phyloP scores from a whole-genome alignment of 2,797 vertebrate species.

The Chrysocyon brachyurus region DNA sequence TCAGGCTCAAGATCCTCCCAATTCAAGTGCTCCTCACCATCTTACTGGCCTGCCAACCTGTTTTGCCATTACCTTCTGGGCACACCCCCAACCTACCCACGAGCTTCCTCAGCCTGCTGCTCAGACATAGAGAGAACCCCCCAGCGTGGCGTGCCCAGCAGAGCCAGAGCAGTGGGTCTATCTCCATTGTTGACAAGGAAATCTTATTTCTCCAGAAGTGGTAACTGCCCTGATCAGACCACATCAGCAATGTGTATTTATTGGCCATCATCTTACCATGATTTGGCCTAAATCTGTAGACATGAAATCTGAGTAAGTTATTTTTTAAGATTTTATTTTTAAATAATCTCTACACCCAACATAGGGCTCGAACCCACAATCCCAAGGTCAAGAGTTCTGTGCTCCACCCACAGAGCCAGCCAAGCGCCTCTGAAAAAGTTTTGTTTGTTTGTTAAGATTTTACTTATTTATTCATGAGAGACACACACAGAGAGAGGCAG shows the following conservation, averaged over 20 bases:
- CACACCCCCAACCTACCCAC: too few relatives aligned
- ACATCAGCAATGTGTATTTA: background rate
- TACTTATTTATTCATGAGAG: too few relatives aligned
- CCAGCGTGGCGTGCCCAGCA: accelerated
- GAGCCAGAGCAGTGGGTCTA: background rate
- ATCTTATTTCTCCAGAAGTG: background rate
- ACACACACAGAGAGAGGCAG: too few relatives aligned
- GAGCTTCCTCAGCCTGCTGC: background rate
- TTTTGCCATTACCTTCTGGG: background rate
- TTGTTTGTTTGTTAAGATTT: too few relatives aligned
- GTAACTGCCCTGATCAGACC: background rate
- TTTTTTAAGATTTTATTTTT: background rate
- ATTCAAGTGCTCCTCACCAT: background rate
- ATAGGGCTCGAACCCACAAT: background rate
- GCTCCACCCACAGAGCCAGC: background rate
- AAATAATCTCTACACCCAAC: background rate
- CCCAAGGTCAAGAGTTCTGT: background rate
- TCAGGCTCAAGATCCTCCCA: background rate
- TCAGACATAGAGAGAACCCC: background rate
- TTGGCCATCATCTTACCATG: background rate
- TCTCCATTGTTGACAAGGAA: background rate
- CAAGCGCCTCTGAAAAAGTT: background rate
- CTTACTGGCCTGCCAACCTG: background rate
- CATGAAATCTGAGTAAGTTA: background rate
- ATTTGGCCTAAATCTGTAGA: background rate